Evolutionary conservation across 2,113 vertebrate species (phyloP).

Genomic region (Pyxicephalus adspersus): DNA sequence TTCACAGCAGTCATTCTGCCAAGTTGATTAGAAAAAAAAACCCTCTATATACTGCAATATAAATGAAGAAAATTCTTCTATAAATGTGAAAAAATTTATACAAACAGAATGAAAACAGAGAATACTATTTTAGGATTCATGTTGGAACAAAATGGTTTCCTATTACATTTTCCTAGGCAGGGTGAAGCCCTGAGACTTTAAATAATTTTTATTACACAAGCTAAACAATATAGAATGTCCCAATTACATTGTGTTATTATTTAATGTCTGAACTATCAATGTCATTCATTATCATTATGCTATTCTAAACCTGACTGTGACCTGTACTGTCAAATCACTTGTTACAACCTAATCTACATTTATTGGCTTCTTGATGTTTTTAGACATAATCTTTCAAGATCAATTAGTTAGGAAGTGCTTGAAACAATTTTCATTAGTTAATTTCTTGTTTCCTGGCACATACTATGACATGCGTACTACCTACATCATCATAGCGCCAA

Average conservation of each 20-base stretch:
- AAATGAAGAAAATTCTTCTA: no score
- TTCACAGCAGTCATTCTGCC: no score
- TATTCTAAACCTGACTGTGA: not conserved
- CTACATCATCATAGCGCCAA: not conserved
- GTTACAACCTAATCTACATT: not conserved
- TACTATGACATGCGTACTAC: slow-evolving; percentile 25
- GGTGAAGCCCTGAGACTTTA: not conserved
- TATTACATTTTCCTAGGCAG: not conserved
- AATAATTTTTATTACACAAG: not conserved
- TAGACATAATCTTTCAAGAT: slow-evolving; percentile 40
- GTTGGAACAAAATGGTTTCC: no score
- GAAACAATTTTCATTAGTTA: slow-evolving; percentile 36
- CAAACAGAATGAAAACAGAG: no score
- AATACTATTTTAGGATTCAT: no score
- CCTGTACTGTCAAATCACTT: slow-evolving; percentile 24
- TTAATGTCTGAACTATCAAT: slow-evolving; percentile 28
- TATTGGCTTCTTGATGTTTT: slow-evolving; percentile 41
- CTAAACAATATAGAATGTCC: not conserved
- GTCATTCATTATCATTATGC: slow-evolving; percentile 32
- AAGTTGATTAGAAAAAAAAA: no score
- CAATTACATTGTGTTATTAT: not conserved
- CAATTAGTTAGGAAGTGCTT: slow-evolving; percentile 21
- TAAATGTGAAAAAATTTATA: no score
- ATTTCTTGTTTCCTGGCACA: slow-evolving; percentile 24
- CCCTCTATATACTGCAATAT: no score